Evolutionary conservation across 2,888 invertebrate species (phyloP), one percentile per base, ranked within the genome.

Genomic region (Lacanobia oleracea): DNA sequence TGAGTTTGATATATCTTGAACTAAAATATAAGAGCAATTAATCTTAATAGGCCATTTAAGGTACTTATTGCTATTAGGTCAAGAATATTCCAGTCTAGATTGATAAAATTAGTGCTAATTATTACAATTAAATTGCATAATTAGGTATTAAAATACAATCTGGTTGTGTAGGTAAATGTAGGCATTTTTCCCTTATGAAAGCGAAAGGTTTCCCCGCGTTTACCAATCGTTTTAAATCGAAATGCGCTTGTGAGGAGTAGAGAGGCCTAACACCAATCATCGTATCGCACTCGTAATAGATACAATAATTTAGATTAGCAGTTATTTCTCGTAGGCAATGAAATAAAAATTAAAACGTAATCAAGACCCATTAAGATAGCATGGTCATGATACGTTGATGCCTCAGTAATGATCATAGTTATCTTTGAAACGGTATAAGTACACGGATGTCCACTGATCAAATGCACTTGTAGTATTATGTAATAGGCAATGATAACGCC

Each of bases 281-380:
- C 27, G 51, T 69, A 61, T 62, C 37, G 37, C 37, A 21, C 14
- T 27, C 12, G n/a, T 50, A 68, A 56, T 75, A 51, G 61, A 57
- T 4, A 77, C n/a, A 33, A 60, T 40, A 37, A 75, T 72, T 60
- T 37, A 66, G 51, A 59, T 68, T 57, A 69, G 74, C 68, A 54
- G 14, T 16, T 60, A 40, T 68, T 67, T 73, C 72, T 73, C 9
- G 45, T 60, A 61, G 57, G 57, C 60, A 61, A 69, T 80, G 9
- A 82, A 80, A 80, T 60, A 56, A 61, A 61, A 72, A 60, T 80
- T 82, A 69, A 57, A 72, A 69, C 21, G n/a, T 53, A 77, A 82
- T 80, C 63, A 77, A 64, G 12, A n/a, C 7, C 45, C 37, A 82
- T 80, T 80, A 77, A 69, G 82, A 72, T 72, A 77, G 33, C 7